Percentiles rank a stretch among this genome's conserved stretches.
Evolutionary conservation across 2,113 vertebrate species (phyloP).

Genomic region (Hippopotamus amphibius): DNA sequence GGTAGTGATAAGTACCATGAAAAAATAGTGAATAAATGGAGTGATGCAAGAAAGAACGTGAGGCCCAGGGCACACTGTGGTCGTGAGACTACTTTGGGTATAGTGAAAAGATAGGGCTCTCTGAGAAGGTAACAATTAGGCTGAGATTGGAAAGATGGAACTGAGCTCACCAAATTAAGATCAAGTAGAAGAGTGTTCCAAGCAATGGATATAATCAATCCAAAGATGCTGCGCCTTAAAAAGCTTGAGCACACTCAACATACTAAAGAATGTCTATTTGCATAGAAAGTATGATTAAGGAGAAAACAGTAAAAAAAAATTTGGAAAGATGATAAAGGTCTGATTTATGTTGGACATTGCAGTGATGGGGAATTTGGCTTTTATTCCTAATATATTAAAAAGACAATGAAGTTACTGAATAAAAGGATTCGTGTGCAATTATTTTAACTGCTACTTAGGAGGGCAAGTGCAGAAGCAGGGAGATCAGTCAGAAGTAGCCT

Average conservation of each 20-base stretch:
- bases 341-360: neutral
- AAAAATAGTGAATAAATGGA: neutral
- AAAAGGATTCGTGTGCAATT: neutral
- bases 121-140: neutral
- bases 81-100: neutral
- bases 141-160: neutral
- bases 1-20: neutral
- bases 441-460: neutral
- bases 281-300: neutral
- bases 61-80: too few relatives aligned
- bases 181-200: neutral
- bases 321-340: neutral
- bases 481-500: neutral
- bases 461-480: neutral
- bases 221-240: neutral
- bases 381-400: neutral
- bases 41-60: neutral
- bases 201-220: neutral
- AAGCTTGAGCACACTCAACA: neutral
- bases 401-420: neutral
- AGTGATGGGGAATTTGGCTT: neutral
- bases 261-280: neutral
- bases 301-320: neutral
- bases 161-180: neutral
- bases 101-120: neutral